Evolutionary conservation across 2,888 invertebrate species (phyloP), one percentile per base, ranked within the genome.

Genomic region (Brachyptera putata): DNA sequence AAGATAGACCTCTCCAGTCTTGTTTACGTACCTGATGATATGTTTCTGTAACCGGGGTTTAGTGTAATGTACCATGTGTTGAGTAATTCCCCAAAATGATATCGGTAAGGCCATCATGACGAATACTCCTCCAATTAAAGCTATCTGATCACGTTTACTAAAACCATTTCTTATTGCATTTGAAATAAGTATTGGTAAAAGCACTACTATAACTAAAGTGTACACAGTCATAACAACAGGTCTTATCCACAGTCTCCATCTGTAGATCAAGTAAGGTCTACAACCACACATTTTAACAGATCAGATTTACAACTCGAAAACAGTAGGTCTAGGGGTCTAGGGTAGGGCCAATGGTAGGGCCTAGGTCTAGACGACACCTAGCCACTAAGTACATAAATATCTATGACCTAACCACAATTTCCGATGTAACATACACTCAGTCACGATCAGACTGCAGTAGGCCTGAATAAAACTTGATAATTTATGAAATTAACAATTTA

Each of bases 61-160:
- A 0, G 91, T 94, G 71, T 94, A 96, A 74, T 95, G 89, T 59
- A 95, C 87, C 72, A 95, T 85, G 76, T 97, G 96, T 74, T 95
- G 92, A 48, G 90, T 86, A 69, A 97, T 96, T 76, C 95, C 93
- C 89, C 94, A 96, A 69, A 96, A 82, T 46, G 95, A 92, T 64
- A 96, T 88, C 1, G 96, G 96, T 53, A 97, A 78, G 0, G 95
- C 91, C 60, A 95, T 79, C 65, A 94, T 80, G 21, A 93, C 95
- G 77, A 96, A 96, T n/a, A 92, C 82, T 3, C 95, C 95, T 7
- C 89, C 95, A 60, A 95, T 85, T 66, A 95, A 78, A 59, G 87
- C 82, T 68, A 89, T 88, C 74, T 91, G 89, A 70, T 91, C 89
- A 65, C 86, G 84, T 68, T 86, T 84, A 50, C 84, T 82, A 67